Evolutionary conservation across 2,888 invertebrate species (phyloP).

Genomic region (Psylliodes chrysocephalus): DNA sequence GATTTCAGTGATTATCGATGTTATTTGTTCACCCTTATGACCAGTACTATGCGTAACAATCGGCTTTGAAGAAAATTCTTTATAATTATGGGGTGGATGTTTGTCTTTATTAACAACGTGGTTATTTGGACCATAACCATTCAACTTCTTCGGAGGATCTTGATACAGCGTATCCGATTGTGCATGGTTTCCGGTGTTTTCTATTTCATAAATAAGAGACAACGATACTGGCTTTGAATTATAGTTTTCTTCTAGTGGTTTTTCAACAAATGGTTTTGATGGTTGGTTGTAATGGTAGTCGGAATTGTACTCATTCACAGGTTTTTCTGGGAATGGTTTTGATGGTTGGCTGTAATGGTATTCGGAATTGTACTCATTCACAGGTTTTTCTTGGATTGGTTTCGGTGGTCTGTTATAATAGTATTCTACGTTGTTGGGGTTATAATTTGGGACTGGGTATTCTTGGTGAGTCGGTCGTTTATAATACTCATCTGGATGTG

Average conservation of each 20-base stretch:
- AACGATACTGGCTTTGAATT: slow-evolving; percentile 3
- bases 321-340: not conserved
- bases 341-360: slow-evolving; percentile 18
- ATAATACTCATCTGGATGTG: slow-evolving; percentile 49
- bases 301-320: not conserved
- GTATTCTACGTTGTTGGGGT: slow-evolving; percentile 6
- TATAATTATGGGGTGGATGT: slow-evolving; percentile 5
- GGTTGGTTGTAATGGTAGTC: slow-evolving; percentile 16
- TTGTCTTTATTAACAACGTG: slow-evolving; percentile 28
- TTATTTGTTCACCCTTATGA: slow-evolving; percentile 58
- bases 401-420: slow-evolving; percentile 10
- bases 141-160: slow-evolving; percentile 23
- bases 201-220: slow-evolving; percentile 11
- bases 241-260: not conserved
- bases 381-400: slow-evolving; percentile 9
- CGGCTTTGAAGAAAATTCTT: slow-evolving; percentile 39
- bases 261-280: slow-evolving; percentile 2
- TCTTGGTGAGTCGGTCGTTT: slow-evolving; percentile 33
- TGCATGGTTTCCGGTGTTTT: slow-evolving; percentile 1
- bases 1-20: slow-evolving; percentile 60
- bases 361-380: not conserved
- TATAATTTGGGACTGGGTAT: slow-evolving; percentile 34
- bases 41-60: slow-evolving; percentile 56
- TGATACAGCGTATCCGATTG: not conserved
- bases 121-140: not conserved